phyloP scores from a whole-genome alignment of 2,113 vertebrate genomes.

The Nothoprocta pentlandii region DNA sequence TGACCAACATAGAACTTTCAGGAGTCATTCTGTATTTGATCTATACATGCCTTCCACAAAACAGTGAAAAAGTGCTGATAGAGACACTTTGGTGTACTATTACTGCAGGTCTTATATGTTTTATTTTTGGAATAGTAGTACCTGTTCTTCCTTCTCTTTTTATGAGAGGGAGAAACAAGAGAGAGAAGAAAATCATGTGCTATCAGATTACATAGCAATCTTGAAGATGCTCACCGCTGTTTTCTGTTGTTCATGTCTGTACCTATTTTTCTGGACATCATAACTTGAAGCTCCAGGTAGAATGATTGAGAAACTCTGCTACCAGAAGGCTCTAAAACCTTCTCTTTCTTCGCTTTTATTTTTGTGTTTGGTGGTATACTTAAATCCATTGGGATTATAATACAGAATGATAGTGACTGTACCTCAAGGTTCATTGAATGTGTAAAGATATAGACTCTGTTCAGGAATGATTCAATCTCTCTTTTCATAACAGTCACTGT shows the following conservation, averaged over 20 bases:
- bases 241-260: not conserved
- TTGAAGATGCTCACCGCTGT: not conserved
- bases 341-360: not conserved
- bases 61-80: not conserved
- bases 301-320: not conserved
- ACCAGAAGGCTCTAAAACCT: not conserved
- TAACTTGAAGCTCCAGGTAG: not conserved
- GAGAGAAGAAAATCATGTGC: not conserved
- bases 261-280: not conserved
- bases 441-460: not conserved
- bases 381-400: not conserved
- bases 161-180: not conserved
- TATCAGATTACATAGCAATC: not conserved
- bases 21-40: not conserved
- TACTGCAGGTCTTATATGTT: not conserved
- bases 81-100: not conserved
- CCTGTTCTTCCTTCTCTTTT: not conserved
- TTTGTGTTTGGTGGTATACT: not conserved
- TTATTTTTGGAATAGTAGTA: not conserved
- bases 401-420: not conserved
- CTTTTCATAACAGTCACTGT: not conserved
- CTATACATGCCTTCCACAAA: not conserved
- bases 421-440: not conserved
- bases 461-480: not conserved
- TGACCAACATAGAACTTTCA: not conserved